Evolutionary conservation across 1,140 invertebrate genomes (phyloP), one percentile per base, ranked within the genome.

Genomic region (Sogatella furcifera): DNA sequence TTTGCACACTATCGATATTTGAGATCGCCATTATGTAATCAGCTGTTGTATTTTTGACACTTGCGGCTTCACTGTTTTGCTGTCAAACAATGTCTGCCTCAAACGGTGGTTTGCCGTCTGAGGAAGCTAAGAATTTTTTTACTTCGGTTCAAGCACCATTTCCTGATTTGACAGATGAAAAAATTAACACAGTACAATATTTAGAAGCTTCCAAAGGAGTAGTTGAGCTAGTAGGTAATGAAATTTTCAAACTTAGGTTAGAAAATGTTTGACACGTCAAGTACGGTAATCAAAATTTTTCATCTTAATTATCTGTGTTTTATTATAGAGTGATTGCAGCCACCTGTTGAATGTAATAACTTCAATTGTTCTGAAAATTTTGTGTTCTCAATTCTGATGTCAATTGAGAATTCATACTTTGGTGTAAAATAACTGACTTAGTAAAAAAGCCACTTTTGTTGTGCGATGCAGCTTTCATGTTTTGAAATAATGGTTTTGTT

Each of bases 201-300:
- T 54, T 60, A 34, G 58, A 60, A 52, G 58, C 58, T n/a, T 44
- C 49, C 13, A 60, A 41, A 60, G 58, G 58, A 42, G 58, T 60
- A 14, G 58, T 60, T 15, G 52, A 15, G 21, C 52, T 60, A 42
- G 22, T 60, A 38, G 58, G 58, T 60, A 41, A 54, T 34, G 17
- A 34, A 55, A 10, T 55, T 55, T 55, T 10, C 10, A 2, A 28
- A 15, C 31, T 28, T 24, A 24, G 24, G 53, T 34, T n/a, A 53
- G 31, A 53, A 8, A 28, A 21, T 21, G 22, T 17, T 53, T 31
- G 22, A n/a, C 15, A 28, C 31, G 52, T 21, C 15, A 8, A 10
- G 22, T 53, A 19, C 5, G 4, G 22, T 19, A 31, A n/a, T 53
- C 52, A 53, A 14, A 5, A 19, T 28, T 53, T n/a, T 3, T 28